Percentiles rank a stretch among this genome's conserved stretches.
Conservation (phyloP, 2,113 vertebrate genomes). For the Dinomys branickii region DNA sequence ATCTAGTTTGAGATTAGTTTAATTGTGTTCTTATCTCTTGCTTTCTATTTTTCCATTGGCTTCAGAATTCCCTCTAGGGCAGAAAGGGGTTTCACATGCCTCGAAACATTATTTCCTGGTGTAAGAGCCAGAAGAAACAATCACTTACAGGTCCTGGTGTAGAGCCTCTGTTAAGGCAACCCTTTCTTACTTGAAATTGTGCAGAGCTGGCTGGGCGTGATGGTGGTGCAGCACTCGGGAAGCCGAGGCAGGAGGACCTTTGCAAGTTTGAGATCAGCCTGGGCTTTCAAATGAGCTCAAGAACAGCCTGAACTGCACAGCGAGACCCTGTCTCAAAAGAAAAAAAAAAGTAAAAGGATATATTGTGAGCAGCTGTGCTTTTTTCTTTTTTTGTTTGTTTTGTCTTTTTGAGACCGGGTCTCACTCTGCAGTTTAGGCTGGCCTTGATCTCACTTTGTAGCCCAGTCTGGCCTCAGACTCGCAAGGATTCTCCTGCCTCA, state of each 20-base stretch:
- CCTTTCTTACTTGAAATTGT: constrained; percentile 10
- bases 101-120: constrained; percentile 63
- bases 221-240: too few species aligned
- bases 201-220: too few species aligned
- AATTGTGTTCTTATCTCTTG: constrained; percentile 56
- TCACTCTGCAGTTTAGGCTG: too few species aligned
- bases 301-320: too few species aligned
- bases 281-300: too few species aligned
- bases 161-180: constrained; percentile 12
- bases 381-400: background rate
- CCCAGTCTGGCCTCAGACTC: too few species aligned
- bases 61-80: constrained; percentile 59
- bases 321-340: too few species aligned
- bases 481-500: too few species aligned
- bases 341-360: background rate
- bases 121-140: constrained; percentile 46
- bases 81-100: constrained; percentile 57
- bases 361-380: background rate
- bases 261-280: too few species aligned
- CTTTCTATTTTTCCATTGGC: constrained; percentile 58
- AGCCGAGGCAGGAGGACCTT: too few species aligned
- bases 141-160: background rate
- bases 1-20: constrained; percentile 58
- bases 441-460: too few species aligned
- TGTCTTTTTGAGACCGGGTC: too few species aligned